phyloP scores from a whole-genome alignment of 2,113 vertebrate species.

The Rhinogobius similis region DNA sequence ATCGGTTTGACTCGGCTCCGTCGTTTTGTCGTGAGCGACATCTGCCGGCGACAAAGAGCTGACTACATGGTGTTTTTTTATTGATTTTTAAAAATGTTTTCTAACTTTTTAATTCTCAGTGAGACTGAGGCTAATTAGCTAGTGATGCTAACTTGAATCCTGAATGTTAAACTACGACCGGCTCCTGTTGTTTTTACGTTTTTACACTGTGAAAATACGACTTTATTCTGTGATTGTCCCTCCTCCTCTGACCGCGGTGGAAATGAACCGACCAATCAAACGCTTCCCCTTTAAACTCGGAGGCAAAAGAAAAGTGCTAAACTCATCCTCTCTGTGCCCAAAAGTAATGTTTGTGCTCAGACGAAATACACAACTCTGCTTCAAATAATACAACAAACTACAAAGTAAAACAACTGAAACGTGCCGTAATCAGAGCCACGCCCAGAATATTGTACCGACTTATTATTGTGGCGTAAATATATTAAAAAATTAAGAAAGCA shows the following conservation, averaged over 20 bases:
- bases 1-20: slow-evolving; percentile 57
- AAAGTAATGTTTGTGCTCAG: no score
- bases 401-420: no score
- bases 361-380: no score
- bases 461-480: no score
- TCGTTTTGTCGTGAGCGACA: no score
- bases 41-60: no score
- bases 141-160: slow-evolving; percentile 82
- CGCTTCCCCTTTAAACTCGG: not conserved
- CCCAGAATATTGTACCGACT: no score
- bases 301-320: no score
- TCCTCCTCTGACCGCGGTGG: slow-evolving; percentile 21
- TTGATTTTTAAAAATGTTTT: slow-evolving; percentile 64
- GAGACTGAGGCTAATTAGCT: slow-evolving; percentile 91
- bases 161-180: slow-evolving; percentile 82
- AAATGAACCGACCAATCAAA: not conserved
- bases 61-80: slow-evolving; percentile 35
- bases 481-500: no score
- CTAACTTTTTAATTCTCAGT: slow-evolving; percentile 85
- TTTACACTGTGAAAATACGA: slow-evolving; percentile 23
- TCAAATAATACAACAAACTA: no score
- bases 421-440: no score
- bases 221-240: slow-evolving; percentile 15
- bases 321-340: no score
- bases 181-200: slow-evolving; percentile 60